A percentile compares a stretch with the other conserved stretches of the same genome.
Conservation (phyloP, 2,888 invertebrate genomes). For the Patella depressa region DNA sequence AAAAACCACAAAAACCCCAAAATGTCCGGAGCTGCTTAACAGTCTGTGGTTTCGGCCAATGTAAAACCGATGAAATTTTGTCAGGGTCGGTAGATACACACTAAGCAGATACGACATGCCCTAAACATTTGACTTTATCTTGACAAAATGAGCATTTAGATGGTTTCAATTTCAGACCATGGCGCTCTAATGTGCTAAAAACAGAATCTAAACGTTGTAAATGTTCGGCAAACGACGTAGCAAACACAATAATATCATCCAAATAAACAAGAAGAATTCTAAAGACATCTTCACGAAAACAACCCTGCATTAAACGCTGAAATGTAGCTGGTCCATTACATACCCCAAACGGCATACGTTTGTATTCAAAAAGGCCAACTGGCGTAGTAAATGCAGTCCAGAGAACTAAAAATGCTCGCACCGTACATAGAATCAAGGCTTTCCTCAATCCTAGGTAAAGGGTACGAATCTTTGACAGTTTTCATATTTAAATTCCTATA, state of each 20-base stretch:
- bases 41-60: conserved; percentile 23
- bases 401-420: neutral
- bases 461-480: neutral
- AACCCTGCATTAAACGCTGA: conserved; percentile 34
- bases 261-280: conserved; percentile 34
- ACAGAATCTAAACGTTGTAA: too few species aligned
- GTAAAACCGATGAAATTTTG: conserved; percentile 19
- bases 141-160: conserved; percentile 36
- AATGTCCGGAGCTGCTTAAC: conserved; percentile 20
- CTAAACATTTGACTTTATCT: conserved; percentile 28
- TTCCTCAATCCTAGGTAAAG: conserved; percentile 8
- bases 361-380: conserved; percentile 39
- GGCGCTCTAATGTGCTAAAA: conserved; percentile 30
- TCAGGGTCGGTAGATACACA: conserved; percentile 17
- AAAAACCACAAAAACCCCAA: conserved; percentile 36
- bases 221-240: too few species aligned
- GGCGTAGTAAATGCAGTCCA: conserved; percentile 47
- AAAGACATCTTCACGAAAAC: conserved; percentile 34
- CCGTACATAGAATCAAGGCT: conserved; percentile 9
- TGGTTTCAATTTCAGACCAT: conserved; percentile 39
- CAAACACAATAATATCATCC: conserved; percentile 46
- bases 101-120: conserved; percentile 25
- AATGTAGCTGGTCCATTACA: conserved; percentile 35
- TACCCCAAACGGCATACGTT: conserved; percentile 37
- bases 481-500: neutral